Conservation (phyloP, 1,140 invertebrate species). For the Macrotrachela quadricornifera region DNA sequence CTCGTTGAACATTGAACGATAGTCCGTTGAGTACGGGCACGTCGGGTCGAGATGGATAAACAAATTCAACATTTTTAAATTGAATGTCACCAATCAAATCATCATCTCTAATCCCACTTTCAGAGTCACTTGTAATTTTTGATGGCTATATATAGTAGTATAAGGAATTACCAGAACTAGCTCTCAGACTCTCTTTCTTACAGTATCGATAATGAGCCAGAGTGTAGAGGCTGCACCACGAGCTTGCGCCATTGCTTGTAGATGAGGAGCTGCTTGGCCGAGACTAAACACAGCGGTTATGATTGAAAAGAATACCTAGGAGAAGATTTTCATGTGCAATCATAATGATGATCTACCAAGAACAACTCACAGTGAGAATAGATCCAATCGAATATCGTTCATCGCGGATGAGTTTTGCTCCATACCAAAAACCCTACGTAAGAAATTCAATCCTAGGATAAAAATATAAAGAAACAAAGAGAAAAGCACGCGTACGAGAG, state of each 20-base stretch:
- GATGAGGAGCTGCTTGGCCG: conserved; percentile 54
- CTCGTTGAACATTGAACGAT: conserved; percentile 35
- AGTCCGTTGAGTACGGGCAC: conserved; percentile 33
- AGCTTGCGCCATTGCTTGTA: conserved; percentile 51
- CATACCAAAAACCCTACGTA: neutral
- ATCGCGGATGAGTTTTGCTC: neutral
- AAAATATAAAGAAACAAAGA: too few relatives aligned
- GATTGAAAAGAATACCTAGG: conserved; percentile 38
- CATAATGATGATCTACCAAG: conserved; percentile 3
- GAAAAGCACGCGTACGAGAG: too few relatives aligned
- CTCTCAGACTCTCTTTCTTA: too few relatives aligned
- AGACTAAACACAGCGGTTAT: conserved; percentile 62
- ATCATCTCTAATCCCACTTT: neutral
- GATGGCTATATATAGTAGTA: too few relatives aligned
- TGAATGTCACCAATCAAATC: conserved; percentile 19
- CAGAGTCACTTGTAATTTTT: too few relatives aligned
- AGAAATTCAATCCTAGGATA: too few relatives aligned
- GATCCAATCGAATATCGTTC: too few relatives aligned
- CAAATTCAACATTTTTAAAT: conserved; percentile 26
- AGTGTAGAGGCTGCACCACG: conserved; percentile 52
- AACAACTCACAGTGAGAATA: too few relatives aligned
- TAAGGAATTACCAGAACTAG: too few relatives aligned
- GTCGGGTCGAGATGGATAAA: conserved; percentile 31
- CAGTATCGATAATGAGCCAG: conserved; percentile 50
- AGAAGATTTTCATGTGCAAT: neutral